Conservation (phyloP, 2,113 vertebrate genomes). For the Fukomys damarensis region DNA sequence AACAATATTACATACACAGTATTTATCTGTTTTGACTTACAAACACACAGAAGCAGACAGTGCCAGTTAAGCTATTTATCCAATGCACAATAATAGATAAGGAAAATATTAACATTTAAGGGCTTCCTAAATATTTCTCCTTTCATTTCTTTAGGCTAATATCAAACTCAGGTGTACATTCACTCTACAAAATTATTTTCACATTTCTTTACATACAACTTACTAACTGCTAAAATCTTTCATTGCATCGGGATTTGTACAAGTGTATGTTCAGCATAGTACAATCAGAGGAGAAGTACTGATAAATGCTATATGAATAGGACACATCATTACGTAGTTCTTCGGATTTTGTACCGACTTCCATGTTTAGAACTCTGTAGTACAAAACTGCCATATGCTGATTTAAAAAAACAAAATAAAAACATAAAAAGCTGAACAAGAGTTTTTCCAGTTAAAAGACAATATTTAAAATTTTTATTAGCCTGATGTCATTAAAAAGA, state of each 20-base stretch:
- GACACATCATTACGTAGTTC: background rate
- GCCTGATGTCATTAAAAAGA: constrained; percentile 43
- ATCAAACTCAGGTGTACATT: background rate
- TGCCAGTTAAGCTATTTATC: background rate
- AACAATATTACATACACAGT: background rate
- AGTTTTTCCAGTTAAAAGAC: constrained; percentile 24
- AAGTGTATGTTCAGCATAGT: background rate
- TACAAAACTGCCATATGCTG: background rate
- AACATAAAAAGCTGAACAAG: constrained; percentile 42
- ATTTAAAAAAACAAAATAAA: background rate
- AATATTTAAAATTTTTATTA: constrained; percentile 49
- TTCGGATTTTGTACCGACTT: constrained; percentile 16
- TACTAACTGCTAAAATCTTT: background rate
- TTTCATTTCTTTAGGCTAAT: background rate
- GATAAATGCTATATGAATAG: background rate
- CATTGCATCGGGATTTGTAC: background rate
- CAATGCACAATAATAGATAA: background rate
- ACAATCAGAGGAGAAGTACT: background rate
- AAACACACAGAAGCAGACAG: background rate
- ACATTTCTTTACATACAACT: background rate
- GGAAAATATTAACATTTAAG: background rate
- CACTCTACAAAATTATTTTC: background rate
- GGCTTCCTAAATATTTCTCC: constrained; percentile 20
- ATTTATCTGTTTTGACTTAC: background rate
- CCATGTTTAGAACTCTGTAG: background rate